Percentiles rank a stretch among this genome's conserved stretches.
Conservation (phyloP, 1,140 invertebrate genomes). For the Bombus terrestris region DNA sequence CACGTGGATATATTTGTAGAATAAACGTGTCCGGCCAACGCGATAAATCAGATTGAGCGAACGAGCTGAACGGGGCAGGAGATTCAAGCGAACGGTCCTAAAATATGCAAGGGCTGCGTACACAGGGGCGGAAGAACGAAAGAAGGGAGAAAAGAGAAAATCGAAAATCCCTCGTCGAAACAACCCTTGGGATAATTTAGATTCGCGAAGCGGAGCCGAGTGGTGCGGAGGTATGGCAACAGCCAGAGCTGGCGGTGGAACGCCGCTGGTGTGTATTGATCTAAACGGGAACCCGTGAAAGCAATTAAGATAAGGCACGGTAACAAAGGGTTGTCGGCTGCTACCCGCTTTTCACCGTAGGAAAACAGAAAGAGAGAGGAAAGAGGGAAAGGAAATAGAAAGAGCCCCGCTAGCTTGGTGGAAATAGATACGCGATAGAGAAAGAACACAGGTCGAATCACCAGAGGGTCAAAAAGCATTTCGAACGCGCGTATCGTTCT, state of each 20-base stretch:
- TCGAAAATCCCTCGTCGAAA: conserved; percentile 61
- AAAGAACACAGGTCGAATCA: not conserved
- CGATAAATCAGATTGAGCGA: conserved; percentile 48
- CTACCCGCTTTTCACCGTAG: conserved; percentile 70
- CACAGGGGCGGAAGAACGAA: not conserved
- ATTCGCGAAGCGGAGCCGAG: conserved; percentile 65
- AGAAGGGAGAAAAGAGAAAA: conserved; percentile 1
- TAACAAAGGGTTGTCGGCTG: conserved; percentile 81
- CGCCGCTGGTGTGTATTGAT: conserved; percentile 75
- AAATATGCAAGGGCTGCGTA: conserved; percentile 55
- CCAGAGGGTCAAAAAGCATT: conserved; percentile 4
- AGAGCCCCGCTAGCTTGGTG: not conserved
- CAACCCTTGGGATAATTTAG: conserved; percentile 76
- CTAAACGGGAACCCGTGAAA: conserved; percentile 80
- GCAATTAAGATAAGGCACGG: conserved; percentile 81
- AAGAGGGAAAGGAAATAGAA: not conserved
- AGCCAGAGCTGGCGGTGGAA: conserved; percentile 34
- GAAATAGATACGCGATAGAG: conserved; percentile 3
- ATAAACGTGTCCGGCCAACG: not conserved
- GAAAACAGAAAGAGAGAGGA: conserved; percentile 57
- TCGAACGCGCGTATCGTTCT: not conserved
- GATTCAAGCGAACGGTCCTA: conserved; percentile 30
- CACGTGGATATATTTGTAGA: too few relatives aligned
- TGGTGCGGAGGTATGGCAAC: conserved; percentile 24
- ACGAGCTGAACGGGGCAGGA: conserved; percentile 4